phyloP scores from a whole-genome alignment of 2,113 vertebrate genomes.

The Anser cygnoides region DNA sequence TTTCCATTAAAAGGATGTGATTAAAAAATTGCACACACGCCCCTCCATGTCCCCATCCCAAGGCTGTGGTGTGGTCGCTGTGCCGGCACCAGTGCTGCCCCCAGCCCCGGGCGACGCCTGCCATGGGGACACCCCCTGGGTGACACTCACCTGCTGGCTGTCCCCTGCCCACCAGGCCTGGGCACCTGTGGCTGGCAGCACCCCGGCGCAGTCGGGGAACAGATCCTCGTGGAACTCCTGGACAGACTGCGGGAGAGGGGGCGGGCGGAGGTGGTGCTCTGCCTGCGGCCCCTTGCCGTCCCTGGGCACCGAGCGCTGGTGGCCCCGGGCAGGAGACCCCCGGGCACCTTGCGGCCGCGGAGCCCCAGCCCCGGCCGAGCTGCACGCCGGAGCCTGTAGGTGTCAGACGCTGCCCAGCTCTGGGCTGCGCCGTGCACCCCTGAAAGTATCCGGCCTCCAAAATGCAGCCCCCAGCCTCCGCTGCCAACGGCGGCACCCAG shows the following conservation, averaged over 20 bases:
- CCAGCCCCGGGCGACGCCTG: neutral
- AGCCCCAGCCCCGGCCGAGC: neutral
- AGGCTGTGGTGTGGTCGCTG: neutral
- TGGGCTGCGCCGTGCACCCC: neutral
- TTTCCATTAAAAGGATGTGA: neutral
- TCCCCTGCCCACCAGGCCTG: constrained; percentile 91
- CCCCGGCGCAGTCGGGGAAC: constrained; percentile 85
- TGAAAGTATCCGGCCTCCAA: rapidly evolving
- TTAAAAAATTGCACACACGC: neutral
- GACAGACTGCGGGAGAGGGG: constrained; percentile 69
- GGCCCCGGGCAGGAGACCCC: neutral
- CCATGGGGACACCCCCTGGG: rapidly evolving
- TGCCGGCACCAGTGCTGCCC: neutral
- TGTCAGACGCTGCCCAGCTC: neutral
- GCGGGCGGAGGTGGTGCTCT: rapidly evolving
- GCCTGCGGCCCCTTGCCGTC: neutral
- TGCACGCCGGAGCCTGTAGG: neutral
- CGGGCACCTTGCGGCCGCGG: rapidly evolving
- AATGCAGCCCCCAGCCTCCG: neutral
- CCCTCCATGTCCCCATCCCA: neutral
- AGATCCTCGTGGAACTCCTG: constrained; percentile 92
- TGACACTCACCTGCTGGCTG: constrained; percentile 83
- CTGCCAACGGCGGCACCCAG: rapidly evolving
- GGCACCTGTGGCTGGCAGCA: constrained; percentile 74
- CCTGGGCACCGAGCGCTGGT: neutral